Evolutionary conservation across 2,888 invertebrate genomes (phyloP).

Genomic region (Agrochola circellaris): DNA sequence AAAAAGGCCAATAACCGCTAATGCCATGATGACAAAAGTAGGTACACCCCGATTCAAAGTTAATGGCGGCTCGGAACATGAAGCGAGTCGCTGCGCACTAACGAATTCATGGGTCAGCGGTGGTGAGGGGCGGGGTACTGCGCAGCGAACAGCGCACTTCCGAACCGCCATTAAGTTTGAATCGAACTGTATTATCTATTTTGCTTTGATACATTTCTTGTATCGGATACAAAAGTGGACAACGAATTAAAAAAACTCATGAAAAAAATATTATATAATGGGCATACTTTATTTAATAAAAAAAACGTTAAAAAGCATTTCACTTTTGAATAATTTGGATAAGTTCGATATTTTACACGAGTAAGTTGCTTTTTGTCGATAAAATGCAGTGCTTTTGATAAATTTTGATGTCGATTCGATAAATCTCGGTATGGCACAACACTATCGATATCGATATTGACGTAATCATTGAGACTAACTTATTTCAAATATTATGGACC

Average conservation of each 20-base stretch:
- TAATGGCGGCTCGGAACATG: too few species aligned
- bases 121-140: too few species aligned
- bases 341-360: conserved; percentile 42
- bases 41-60: too few species aligned
- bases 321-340: conserved; percentile 37
- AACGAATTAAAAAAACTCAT: conserved; percentile 21
- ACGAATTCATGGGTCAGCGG: too few species aligned
- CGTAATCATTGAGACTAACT: conserved; percentile 57
- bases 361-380: conserved; percentile 48
- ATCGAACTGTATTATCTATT: neutral
- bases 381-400: conserved; percentile 20
- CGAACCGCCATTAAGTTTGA: too few species aligned
- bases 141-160: too few species aligned
- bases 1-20: neutral
- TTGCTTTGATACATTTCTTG: neutral
- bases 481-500: conserved; percentile 53
- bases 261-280: conserved; percentile 17
- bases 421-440: conserved; percentile 24
- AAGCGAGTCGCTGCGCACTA: too few species aligned
- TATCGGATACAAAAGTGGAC: conserved; percentile 35
- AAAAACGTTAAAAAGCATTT: conserved; percentile 52
- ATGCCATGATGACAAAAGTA: neutral
- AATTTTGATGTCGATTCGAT: conserved; percentile 34
- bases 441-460: conserved; percentile 33
- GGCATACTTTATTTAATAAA: conserved; percentile 27